These are phyloP conservation scores for Sylvilagus bachmani DNA, from an alignment of 2,113 vertebrate genomes.

Conservation along the genomic window DNA sequence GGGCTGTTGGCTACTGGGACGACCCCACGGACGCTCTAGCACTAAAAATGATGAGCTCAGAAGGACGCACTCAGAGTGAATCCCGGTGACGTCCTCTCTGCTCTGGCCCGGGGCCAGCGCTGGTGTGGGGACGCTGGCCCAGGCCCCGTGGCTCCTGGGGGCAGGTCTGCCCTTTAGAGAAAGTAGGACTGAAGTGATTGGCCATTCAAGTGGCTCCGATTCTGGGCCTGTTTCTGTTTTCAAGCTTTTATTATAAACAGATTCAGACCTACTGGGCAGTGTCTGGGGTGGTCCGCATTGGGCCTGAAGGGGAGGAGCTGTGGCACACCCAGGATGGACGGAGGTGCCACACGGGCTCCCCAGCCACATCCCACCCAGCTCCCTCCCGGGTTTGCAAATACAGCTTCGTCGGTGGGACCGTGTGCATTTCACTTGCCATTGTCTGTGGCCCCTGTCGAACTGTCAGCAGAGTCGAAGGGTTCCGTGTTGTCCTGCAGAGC, in stretches of 20 bases:
- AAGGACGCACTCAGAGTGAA: too few species aligned
- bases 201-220: not conserved
- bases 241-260: not conserved
- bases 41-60: too few species aligned
- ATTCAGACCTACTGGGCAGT: not conserved
- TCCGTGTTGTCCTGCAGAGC: not conserved
- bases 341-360: not conserved
- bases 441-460: not conserved
- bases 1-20: too few species aligned
- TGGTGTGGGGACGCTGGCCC: fast-evolving
- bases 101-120: fast-evolving
- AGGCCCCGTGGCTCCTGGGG: too few species aligned
- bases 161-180: not conserved
- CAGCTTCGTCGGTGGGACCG: not conserved
- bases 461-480: not conserved
- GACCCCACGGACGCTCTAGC: too few species aligned
- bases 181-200: too few species aligned
- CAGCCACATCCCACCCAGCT: not conserved
- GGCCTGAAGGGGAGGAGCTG: not conserved
- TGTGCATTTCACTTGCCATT: not conserved
- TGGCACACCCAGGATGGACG: not conserved
- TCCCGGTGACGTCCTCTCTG: not conserved
- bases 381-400: not conserved
- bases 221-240: not conserved
- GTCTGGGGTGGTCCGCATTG: not conserved